phyloP scores from a whole-genome alignment of 30 jellyfish, hydroid and myxozoan genomes.

The Turritopsis dohrnii region DNA sequence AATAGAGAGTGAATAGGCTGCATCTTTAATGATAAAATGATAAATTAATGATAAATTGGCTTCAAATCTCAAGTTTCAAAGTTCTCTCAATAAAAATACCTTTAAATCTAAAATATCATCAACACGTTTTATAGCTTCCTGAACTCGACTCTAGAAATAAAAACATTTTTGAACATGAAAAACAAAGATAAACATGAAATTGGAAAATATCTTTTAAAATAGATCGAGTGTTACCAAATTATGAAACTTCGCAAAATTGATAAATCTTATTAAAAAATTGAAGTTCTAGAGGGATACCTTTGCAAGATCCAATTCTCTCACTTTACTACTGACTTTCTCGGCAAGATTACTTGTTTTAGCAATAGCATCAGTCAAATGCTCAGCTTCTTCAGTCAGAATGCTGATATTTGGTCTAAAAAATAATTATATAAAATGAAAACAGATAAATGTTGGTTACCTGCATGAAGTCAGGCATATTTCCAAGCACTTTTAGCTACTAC shows the following conservation, averaged over 20 bases:
- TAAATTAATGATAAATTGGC: neutral
- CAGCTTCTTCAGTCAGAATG: constrained; percentile 59
- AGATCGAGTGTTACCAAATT: no score
- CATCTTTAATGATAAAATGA: neutral
- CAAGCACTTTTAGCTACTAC: no score
- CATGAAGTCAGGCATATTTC: no score
- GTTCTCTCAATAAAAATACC: constrained; percentile 30
- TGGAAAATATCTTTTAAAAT: no score
- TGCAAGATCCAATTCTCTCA: constrained; percentile 74
- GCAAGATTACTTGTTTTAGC: constrained; percentile 79
- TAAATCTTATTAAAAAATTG: neutral
- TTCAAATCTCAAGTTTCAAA: neutral
- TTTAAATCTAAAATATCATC: constrained; percentile 97
- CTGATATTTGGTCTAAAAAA: constrained; percentile 60
- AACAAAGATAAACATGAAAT: neutral
- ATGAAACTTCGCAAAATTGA: no score
- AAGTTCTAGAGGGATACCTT: constrained; percentile 41
- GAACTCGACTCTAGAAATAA: constrained; percentile 76
- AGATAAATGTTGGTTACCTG: neutral
- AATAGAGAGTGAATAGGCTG: neutral
- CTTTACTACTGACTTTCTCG: constrained; percentile 95
- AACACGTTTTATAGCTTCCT: constrained; percentile 93
- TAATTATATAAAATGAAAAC: neutral
- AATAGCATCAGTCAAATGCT: constrained; percentile 52
- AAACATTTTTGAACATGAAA: neutral